Evolutionary conservation across 1,140 invertebrate genomes (phyloP).

Genomic region (Cardiocondyla obscurior): DNA sequence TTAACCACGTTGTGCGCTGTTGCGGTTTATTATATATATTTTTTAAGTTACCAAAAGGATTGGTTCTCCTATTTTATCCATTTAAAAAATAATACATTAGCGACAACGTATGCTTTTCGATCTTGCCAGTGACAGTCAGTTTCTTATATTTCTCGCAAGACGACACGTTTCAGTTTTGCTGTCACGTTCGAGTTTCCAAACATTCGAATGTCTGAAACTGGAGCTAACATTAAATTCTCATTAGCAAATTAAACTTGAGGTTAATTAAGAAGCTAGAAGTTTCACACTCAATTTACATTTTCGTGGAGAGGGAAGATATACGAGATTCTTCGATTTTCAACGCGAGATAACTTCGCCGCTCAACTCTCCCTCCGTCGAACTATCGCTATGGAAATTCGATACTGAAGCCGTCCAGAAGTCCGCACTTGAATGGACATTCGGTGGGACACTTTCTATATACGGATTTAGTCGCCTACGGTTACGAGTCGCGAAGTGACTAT

Average conservation of each 20-base stretch:
- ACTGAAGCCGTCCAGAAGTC: not conserved
- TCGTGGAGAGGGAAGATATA: not conserved
- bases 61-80: no score
- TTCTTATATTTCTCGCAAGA: not conserved
- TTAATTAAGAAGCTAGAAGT: not conserved
- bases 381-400: conserved; percentile 11
- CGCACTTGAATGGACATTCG: conserved; percentile 9
- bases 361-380: not conserved
- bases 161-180: not conserved
- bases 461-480: conserved; percentile 1
- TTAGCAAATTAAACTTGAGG: not conserved
- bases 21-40: not conserved
- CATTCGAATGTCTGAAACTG: not conserved
- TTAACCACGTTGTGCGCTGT: not conserved
- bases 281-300: not conserved
- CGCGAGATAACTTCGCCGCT: not conserved
- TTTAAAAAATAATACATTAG: not conserved
- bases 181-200: not conserved
- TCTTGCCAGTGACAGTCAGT: not conserved
- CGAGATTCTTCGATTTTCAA: not conserved
- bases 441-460: not conserved
- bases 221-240: not conserved
- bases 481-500: not conserved
- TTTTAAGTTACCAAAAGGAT: not conserved
- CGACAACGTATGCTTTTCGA: not conserved